Evolutionary conservation across 2,888 invertebrate genomes (phyloP), one percentile per base, ranked within the genome.

Genomic region (Mesochorus sp.): DNA sequence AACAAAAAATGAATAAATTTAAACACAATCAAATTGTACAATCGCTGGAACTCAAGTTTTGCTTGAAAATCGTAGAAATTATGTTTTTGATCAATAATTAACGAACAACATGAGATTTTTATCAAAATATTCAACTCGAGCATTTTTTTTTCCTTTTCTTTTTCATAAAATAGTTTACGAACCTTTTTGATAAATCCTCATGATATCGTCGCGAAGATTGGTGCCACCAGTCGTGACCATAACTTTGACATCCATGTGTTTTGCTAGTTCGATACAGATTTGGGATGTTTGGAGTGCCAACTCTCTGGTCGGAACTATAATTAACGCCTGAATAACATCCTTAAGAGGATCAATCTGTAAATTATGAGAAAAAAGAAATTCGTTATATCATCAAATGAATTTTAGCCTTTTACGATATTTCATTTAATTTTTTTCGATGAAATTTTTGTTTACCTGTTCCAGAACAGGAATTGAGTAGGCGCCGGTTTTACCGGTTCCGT

Each of bases 141-240:
- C 12, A 39, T 4, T 39, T 4, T 8, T 12, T 47, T 4, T 47
- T 8, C 1, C 21, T 47, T 10, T 12, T 28, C 28, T 28, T 1
- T 10, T 26, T 17, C 8, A 12, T 0, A 8, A 31, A 5, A 12
- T 37, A 1, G n/a, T 12, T 66, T 72, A n/a, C 90, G 91, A 91
- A 97, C 97, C 97, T 94, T 98, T 98, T 92, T 99, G 98, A 93
- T 98, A 98, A 91, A 99, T 97, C 92, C 99, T 96, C 96, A 99
- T 97, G 91, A 99, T 99, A 92, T 99, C 99, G 92, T 99, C 99
- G 91, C 98, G 96, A 88, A 97, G 93, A 92, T 96, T 96, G 85
- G 99, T 99, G 87, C 99, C 99, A 91, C 99, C 99, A 84, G 99
- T 99, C 87, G 99, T 99, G 81, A 99, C 99, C 99, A 99, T 99